Evolutionary conservation across 2,888 invertebrate species (phyloP), one percentile per base, ranked within the genome.

Genomic region (Aspidiotus rigidus): DNA sequence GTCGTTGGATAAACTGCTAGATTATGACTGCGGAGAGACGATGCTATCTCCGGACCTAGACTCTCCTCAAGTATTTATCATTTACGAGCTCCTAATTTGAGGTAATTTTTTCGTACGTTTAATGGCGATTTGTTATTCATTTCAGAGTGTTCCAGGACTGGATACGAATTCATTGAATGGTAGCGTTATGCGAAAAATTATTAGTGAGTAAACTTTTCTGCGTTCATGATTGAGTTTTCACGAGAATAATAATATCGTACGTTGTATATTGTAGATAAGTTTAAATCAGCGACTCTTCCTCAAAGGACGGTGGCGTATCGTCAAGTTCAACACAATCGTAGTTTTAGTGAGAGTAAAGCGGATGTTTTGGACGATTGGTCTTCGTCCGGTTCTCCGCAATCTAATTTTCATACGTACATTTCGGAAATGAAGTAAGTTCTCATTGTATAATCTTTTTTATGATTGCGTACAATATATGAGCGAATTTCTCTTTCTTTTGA

Each of bases 301-400:
- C 71, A 72, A 15, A 70, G 61, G 17, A 54, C 70, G 16, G 44
- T 41, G 1, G 61, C 63, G 16, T 64, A 66, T 62, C 62, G 69
- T 40, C 64, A 70, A 13, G 64, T 62, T 66, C 71, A 59, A 69
- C 76, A 75, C 71, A 72, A 73, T 28, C 72, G 77, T 44, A 76
- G 76, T 71, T 74, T 73, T 61, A 76, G 76, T 67, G 77, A 77
- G 70, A 76, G 76, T 66, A 76, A 76, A 72, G 74, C 74, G 9
- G 74, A 73, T 61, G 64, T 59, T 39, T 56, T 44, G 5, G 69
- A 71, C 39, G 69, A 70, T n/a, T 70, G 62, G 62, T 70, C 66
- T 8, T 54, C 55, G 13, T 70, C 66, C 13, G 61, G 62, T 13
- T 69, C 69, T 28, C 55, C 70, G 8, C 56, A n/a, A 2, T 71